A percentile compares a stretch with the other conserved stretches of the same genome.
Conservation (phyloP, 2,888 invertebrate genomes). For the Trichopoda pennipes region DNA sequence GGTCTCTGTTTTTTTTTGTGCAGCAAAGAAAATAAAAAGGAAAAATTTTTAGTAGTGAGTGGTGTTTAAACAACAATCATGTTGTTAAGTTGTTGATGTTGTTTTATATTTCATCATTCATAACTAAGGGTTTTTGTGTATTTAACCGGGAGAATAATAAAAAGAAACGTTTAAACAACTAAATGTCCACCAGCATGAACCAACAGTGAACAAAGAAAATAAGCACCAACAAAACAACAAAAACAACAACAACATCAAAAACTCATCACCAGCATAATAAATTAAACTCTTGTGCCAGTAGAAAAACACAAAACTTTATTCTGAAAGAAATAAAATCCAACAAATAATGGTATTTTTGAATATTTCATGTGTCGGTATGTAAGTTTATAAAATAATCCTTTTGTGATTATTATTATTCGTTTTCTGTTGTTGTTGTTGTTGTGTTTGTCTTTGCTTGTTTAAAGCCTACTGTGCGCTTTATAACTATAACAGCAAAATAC, state of each 20-base stretch:
- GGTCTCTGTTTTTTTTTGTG: neutral
- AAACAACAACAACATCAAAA: constrained; percentile 16
- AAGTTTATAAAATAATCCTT: constrained; percentile 57
- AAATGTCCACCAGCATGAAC: constrained; percentile 56
- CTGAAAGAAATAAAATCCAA: neutral
- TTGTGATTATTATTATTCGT: constrained; percentile 40
- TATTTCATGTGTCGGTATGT: constrained; percentile 26
- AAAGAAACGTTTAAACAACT: constrained; percentile 39
- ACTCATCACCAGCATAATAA: constrained; percentile 30
- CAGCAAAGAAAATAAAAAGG: neutral
- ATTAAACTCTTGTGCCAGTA: constrained; percentile 25
- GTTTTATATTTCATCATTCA: constrained; percentile 41
- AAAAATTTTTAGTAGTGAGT: constrained; percentile 24
- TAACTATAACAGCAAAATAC: constrained; percentile 17
- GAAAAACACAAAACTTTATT: neutral
- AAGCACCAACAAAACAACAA: constrained; percentile 8
- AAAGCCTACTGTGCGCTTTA: constrained; percentile 66
- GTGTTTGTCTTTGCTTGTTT: constrained; percentile 28
- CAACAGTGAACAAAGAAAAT: constrained; percentile 33
- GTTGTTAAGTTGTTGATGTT: constrained; percentile 54
- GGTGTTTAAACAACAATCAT: constrained; percentile 63
- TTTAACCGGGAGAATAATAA: constrained; percentile 28
- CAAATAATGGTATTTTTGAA: constrained; percentile 18
- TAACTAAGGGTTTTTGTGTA: constrained; percentile 57
- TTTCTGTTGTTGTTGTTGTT: too few relatives aligned